These are phyloP conservation scores for human (Homo sapiens) DNA, from an alignment of 2,113 vertebrate species.

Conservation along the genomic window GRCh38 chr1:66145501-66146000, in stretches of 20 bases:
- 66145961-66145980: background rate
- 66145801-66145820: background rate
- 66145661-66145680: conserved; percentile 19
- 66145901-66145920: conserved; percentile 6
- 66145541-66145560: background rate
- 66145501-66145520: background rate
- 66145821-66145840: background rate
- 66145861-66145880: background rate
- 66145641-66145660: conserved; percentile 16
- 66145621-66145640: conserved; percentile 6
- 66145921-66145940: background rate
- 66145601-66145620: background rate
- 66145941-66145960: conserved; percentile 18
- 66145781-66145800: background rate
- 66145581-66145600: background rate
- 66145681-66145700: background rate
- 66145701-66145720: conserved; percentile 50
- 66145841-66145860: conserved; percentile 47
- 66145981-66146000: conserved; percentile 18
- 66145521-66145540: background rate
- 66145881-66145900: background rate
- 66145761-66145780: background rate
- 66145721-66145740: background rate
- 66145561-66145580: background rate
- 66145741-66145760: background rate